Evolutionary conservation across 1,140 invertebrate species (phyloP), one percentile per base, ranked within the genome.

Genomic region (Drosophila sturtevanti): DNA sequence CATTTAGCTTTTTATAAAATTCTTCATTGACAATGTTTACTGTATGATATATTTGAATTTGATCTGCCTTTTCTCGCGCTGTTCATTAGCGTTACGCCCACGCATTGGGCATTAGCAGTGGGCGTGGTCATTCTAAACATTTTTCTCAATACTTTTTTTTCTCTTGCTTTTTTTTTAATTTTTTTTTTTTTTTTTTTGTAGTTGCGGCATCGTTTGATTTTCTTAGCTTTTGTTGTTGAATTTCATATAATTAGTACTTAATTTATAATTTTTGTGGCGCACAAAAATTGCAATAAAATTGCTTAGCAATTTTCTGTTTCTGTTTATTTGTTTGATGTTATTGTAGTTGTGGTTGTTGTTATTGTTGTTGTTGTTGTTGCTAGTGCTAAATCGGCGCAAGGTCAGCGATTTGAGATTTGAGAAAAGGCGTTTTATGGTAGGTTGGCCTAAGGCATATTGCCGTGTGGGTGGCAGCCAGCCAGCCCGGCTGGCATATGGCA

Each of bases 181-280:
- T 38, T 38, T 38, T 14, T 51, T 68, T 38, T 52, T 35, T 21
- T 41, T 24, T 68, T 72, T 85, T 73, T 66, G 63, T 58, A 61
- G 81, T n/a, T n/a, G n/a, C 82, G 81, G 81, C 81, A 62, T 78
- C 79, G 82, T 86, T 86, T 86, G 81, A 86, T 86, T 81, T 81
- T 62, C 79, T 64, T 68, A 54, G 41, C 60, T 68, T 86, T 84
- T 65, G 68, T 69, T 81, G 81, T 69, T 87, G 82, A 69, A 78
- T 81, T 87, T 86, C 67, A 87, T 87, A 77, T 86, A 87, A 86
- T 86, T 86, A 86, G 79, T 87, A 82, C 79, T 86, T 86, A 86
- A 86, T 86, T 86, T 86, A 86, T 87, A 87, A 87, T 84, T 79
- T 79, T 81, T 73, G 67, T 72, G 59, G 65, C 68, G 77, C 65